Conservation (phyloP, 2,888 invertebrate species). For the Busseola fusca region DNA sequence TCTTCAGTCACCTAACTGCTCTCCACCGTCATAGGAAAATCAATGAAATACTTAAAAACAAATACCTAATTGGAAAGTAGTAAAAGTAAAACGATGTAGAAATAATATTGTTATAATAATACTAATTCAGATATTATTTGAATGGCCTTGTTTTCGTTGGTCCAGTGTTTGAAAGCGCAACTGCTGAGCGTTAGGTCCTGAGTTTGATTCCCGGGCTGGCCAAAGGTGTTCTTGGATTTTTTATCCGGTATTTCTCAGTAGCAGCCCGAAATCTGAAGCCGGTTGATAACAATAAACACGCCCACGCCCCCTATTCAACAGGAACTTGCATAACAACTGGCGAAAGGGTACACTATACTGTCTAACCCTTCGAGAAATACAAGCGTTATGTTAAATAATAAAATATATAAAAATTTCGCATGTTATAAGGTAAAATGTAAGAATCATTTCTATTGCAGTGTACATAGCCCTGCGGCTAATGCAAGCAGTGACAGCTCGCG, state of each 20-base stretch:
- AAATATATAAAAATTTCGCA: neutral
- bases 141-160: neutral
- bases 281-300: too few relatives aligned
- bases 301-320: too few relatives aligned
- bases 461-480: constrained; percentile 93
- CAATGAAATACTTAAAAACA: neutral
- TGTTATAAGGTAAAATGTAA: neutral
- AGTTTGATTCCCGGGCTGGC: neutral
- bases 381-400: too few relatives aligned
- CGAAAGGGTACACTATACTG: too few relatives aligned
- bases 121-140: neutral
- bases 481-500: constrained; percentile 92
- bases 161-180: neutral
- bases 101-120: neutral
- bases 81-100: too few relatives aligned
- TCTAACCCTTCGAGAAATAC: too few relatives aligned
- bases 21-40: neutral
- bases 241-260: neutral
- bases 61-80: neutral
- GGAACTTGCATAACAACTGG: too few relatives aligned
- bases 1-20: neutral
- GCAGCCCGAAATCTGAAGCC: too few relatives aligned
- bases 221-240: neutral
- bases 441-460: constrained; percentile 78
- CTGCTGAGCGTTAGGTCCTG: neutral